Evolutionary conservation across 2,888 invertebrate species (phyloP).

Genomic region (Bembecia ichneumoniformis): DNA sequence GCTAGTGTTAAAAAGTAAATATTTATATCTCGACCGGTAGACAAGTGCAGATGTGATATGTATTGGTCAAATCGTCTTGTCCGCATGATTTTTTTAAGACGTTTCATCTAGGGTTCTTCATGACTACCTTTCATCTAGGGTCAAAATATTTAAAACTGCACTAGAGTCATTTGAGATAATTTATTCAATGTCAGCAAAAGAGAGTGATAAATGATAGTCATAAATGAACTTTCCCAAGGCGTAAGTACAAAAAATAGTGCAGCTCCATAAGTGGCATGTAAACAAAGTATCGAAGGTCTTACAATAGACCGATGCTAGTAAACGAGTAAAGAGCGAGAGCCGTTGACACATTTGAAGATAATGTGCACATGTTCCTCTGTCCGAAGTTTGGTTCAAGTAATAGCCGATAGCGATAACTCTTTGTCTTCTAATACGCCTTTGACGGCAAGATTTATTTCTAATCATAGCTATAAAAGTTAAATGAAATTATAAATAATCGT

Average conservation of each 20-base stretch:
- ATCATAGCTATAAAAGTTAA: background rate
- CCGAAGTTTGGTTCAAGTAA: conserved; percentile 19
- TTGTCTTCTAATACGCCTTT: too few species aligned
- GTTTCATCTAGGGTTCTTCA: too few species aligned
- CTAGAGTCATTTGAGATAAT: background rate
- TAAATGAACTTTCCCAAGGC: background rate
- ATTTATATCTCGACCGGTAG: too few species aligned
- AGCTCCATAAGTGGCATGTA: background rate
- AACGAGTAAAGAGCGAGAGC: conserved; percentile 43
- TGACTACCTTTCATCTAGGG: too few species aligned
- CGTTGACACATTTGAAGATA: conserved; percentile 71
- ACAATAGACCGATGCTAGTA: conserved; percentile 25
- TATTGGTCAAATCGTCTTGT: too few species aligned
- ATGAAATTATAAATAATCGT: background rate
- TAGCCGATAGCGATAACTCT: background rate
- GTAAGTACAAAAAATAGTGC: background rate
- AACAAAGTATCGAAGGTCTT: background rate
- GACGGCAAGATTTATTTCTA: background rate
- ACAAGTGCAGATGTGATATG: too few species aligned
- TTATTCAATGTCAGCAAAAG: background rate
- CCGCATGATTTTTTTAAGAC: too few species aligned
- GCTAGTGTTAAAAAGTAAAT: too few species aligned
- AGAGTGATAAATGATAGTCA: background rate
- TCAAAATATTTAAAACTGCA: too few species aligned
- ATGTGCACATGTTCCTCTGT: conserved; percentile 57